These are phyloP conservation scores for Camptogramma bilineatum DNA, from an alignment of 2,888 invertebrate species.

Conservation along the genomic window DNA sequence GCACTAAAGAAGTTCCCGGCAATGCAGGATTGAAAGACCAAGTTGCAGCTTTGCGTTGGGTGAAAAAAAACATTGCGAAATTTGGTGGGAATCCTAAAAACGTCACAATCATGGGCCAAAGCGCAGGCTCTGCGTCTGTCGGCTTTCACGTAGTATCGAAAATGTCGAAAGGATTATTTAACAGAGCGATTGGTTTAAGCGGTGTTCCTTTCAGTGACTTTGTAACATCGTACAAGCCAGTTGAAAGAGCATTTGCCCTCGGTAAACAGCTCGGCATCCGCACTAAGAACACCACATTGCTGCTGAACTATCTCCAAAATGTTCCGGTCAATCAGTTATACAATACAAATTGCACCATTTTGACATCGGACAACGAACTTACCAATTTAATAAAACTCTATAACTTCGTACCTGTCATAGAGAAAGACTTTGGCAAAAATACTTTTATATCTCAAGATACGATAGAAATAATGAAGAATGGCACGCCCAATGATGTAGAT, in stretches of 20 bases:
- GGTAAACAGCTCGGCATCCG: conserved; percentile 49
- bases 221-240: conserved; percentile 68
- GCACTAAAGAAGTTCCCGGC: conserved; percentile 82
- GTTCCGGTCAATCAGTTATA: conserved; percentile 43
- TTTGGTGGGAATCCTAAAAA: conserved; percentile 61
- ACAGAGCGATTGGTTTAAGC: conserved; percentile 86
- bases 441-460: conserved; percentile 23
- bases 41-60: conserved; percentile 59
- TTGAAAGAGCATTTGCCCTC: conserved; percentile 64
- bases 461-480: conserved; percentile 12
- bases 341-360: conserved; percentile 30
- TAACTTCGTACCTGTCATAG: conserved; percentile 47
- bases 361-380: conserved; percentile 35
- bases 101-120: conserved; percentile 57
- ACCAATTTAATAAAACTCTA: conserved; percentile 18
- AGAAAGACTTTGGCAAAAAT: conserved; percentile 47
- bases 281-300: conserved; percentile 46
- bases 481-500: conserved; percentile 25
- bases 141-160: conserved; percentile 60
- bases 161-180: conserved; percentile 64
- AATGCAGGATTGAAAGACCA: conserved; percentile 84
- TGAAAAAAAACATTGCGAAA: conserved; percentile 53
- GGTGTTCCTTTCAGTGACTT: conserved; percentile 85
- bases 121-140: conserved; percentile 31
- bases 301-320: conserved; percentile 48